Conservation (phyloP, 2,113 vertebrate genomes). For the Chloroceryle aenea region DNA sequence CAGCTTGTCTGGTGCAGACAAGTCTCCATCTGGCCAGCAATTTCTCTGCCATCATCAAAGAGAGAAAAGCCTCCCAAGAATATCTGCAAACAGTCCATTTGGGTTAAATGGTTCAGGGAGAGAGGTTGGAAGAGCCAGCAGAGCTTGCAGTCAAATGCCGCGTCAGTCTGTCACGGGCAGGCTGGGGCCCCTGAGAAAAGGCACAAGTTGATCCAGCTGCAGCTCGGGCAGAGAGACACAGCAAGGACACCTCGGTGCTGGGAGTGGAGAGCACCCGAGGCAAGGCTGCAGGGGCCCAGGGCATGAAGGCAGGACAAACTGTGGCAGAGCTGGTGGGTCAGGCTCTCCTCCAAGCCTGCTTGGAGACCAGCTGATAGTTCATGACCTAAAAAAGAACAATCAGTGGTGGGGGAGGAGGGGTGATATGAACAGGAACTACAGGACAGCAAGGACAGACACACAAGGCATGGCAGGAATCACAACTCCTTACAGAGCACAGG, state of each 20-base stretch:
- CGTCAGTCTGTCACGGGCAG: background rate
- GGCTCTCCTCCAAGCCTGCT: background rate
- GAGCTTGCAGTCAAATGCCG: rapidly evolving
- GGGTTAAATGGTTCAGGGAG: background rate
- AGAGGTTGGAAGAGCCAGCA: background rate
- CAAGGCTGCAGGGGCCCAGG: background rate
- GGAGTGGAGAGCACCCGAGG: background rate
- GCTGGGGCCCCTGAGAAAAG: constrained; percentile 43
- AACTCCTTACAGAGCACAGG: background rate
- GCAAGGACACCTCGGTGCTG: background rate
- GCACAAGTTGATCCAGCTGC: constrained; percentile 30
- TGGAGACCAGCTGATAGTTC: background rate
- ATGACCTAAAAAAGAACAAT: background rate
- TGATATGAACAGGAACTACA: background rate
- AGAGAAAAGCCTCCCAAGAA: background rate
- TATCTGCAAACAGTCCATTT: background rate
- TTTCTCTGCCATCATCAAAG: background rate
- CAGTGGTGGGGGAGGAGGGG: background rate
- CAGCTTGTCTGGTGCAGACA: background rate
- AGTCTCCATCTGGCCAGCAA: background rate
- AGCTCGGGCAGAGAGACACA: background rate
- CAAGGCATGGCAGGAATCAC: background rate
- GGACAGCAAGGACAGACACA: background rate
- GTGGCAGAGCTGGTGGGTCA: background rate
- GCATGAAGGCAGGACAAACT: background rate